Conservation (phyloP, 2,888 invertebrate genomes). For the Ornithoptera alexandrae region DNA sequence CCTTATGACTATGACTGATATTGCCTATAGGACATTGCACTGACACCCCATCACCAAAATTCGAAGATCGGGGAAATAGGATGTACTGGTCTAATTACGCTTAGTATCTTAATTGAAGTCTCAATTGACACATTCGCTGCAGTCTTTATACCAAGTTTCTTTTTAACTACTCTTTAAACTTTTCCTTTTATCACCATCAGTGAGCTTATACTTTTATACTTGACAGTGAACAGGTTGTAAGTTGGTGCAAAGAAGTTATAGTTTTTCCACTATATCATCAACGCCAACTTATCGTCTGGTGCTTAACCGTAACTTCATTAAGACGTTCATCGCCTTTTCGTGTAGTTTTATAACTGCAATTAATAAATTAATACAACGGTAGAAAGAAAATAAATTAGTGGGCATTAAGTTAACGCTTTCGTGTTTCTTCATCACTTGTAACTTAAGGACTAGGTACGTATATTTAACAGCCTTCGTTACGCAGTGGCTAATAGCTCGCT, state of each 20-base stretch:
- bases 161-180: background rate
- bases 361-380: too few species aligned
- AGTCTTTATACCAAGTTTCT: background rate
- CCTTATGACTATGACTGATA: conserved; percentile 20
- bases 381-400: too few species aligned
- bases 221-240: background rate
- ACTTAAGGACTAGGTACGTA: too few species aligned
- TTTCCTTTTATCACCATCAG: background rate
- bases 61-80: background rate
- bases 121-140: background rate
- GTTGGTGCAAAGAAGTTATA: background rate
- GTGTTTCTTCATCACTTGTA: too few species aligned
- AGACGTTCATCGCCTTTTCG: background rate
- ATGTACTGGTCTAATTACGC: background rate
- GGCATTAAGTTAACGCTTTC: too few species aligned
- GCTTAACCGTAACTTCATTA: background rate
- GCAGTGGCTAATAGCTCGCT: too few species aligned
- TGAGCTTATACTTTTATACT: background rate
- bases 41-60: conserved; percentile 6
- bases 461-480: too few species aligned
- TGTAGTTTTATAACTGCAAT: too few species aligned
- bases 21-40: conserved; percentile 13
- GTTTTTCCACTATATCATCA: background rate
- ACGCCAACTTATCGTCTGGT: too few species aligned
- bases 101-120: background rate